Percentiles rank a stretch among this genome's conserved stretches.
Conservation (phyloP, 2,888 invertebrate species). For the Leptopilina drosophilae region DNA sequence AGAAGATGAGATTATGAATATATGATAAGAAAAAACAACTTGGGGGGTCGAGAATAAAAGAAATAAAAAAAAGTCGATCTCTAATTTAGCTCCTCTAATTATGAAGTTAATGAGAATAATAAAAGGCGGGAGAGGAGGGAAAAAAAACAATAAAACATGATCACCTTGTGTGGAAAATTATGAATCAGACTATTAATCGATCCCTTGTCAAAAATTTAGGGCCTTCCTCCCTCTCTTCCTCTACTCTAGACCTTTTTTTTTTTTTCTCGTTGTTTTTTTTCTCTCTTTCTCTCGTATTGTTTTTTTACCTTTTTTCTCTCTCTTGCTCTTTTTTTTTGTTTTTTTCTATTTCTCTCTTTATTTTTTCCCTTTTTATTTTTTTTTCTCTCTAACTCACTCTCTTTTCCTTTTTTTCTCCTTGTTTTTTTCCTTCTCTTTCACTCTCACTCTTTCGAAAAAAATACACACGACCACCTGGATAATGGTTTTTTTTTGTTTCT, state of each 20-base stretch:
- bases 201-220: background rate
- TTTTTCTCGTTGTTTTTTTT: too few species aligned
- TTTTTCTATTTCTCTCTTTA: too few species aligned
- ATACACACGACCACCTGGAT: too few species aligned
- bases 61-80: background rate
- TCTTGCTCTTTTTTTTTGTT: too few species aligned
- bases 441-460: too few species aligned
- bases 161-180: background rate
- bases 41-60: slow-evolving; percentile 13
- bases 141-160: background rate
- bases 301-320: too few species aligned
- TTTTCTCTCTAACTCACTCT: background rate
- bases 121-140: background rate
- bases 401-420: too few species aligned
- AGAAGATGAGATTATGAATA: background rate
- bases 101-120: background rate
- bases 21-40: background rate
- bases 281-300: too few species aligned
- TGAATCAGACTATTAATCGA: background rate
- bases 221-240: background rate
- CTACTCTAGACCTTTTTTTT: too few species aligned
- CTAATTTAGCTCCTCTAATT: slow-evolving; percentile 31
- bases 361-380: too few species aligned
- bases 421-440: too few species aligned
- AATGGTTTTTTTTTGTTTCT: too few species aligned